Evolutionary conservation across 2,797 vertebrate genomes (phyloP).

Genomic region (Anguilla pacifica): DNA sequence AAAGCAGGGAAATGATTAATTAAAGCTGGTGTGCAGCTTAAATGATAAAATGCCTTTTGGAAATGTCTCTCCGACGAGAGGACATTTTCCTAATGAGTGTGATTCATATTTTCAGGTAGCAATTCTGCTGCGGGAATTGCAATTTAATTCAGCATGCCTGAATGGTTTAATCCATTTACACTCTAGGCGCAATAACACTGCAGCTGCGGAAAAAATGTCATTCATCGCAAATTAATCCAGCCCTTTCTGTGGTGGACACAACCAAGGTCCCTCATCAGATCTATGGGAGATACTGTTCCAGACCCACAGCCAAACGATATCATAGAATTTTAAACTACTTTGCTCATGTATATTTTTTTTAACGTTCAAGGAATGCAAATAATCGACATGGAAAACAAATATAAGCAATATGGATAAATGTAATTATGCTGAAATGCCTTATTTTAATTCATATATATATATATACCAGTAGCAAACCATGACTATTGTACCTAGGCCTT

Average conservation of each 20-base stretch:
- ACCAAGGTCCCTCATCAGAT: conserved; percentile 28
- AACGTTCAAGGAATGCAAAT: background rate
- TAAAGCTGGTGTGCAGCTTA: background rate
- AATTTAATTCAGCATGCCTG: conserved; percentile 41
- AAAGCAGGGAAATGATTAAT: background rate
- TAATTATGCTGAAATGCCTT: background rate
- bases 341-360: background rate
- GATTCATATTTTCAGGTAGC: conserved; percentile 30
- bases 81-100: conserved; percentile 5
- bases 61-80: conserved; percentile 17
- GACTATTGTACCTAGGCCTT: too few relatives aligned
- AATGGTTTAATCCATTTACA: conserved; percentile 48
- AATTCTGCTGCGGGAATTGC: conserved; percentile 40
- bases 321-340: background rate
- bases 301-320: conserved; percentile 26
- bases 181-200: conserved; percentile 28
- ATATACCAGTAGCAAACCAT: background rate
- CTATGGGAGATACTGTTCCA: conserved; percentile 25
- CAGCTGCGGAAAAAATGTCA: conserved; percentile 50
- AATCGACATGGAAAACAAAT: background rate
- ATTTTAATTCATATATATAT: background rate
- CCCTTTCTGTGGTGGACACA: conserved; percentile 22
- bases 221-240: conserved; percentile 46
- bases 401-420: background rate
- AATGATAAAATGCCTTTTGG: conserved; percentile 24